Evolutionary conservation across 2,113 vertebrate genomes (phyloP).

Genomic region (Galemys pyrenaicus): DNA sequence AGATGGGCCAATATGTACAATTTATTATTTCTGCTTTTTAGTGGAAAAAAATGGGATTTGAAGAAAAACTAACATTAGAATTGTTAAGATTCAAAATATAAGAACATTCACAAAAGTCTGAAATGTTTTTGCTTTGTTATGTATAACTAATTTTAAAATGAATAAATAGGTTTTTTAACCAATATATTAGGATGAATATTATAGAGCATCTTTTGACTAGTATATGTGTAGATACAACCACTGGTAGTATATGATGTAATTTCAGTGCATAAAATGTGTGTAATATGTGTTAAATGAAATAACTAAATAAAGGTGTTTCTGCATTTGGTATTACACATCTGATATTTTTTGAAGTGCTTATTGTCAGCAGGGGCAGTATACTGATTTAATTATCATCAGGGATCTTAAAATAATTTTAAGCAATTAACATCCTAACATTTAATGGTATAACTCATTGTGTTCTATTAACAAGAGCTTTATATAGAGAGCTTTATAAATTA

Average conservation of each 20-base stretch:
- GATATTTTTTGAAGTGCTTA: constrained; percentile 47
- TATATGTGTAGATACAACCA: constrained; percentile 1
- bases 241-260: constrained; percentile 13
- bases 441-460: not conserved
- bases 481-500: not conserved
- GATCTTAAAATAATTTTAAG: constrained; percentile 29
- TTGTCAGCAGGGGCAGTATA: not conserved
- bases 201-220: constrained; percentile 3
- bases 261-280: not conserved
- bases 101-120: not conserved
- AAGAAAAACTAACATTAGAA: not conserved
- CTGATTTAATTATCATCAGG: not conserved
- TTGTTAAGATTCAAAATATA: not conserved
- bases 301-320: constrained; percentile 57
- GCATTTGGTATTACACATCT: constrained; percentile 32
- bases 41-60: not conserved
- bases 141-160: not conserved
- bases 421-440: not conserved
- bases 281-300: constrained; percentile 44
- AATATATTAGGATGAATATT: constrained; percentile 29
- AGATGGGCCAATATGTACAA: not conserved
- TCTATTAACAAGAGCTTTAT: not conserved
- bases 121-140: not conserved
- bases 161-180: not conserved
- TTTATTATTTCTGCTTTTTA: not conserved